phyloP scores from a whole-genome alignment of 2,113 vertebrate genomes.

The Dolichotis patagonum region DNA sequence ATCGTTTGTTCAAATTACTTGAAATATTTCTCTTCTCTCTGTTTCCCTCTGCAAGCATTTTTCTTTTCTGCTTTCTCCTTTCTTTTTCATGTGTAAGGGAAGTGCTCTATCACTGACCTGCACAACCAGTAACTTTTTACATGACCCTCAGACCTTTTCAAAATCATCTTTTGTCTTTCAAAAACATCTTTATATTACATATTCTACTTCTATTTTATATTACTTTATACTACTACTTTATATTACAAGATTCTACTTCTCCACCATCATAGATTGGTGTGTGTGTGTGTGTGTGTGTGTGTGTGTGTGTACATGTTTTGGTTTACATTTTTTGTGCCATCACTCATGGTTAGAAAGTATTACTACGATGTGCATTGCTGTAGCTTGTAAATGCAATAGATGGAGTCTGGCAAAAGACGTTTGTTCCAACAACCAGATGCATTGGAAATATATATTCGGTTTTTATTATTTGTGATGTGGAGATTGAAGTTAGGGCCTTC shows the following conservation, averaged over 20 bases:
- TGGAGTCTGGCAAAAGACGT: constrained; percentile 14
- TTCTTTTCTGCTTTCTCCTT: background rate
- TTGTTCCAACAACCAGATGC: constrained; percentile 35
- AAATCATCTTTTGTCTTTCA: background rate
- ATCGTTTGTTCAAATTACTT: constrained; percentile 6
- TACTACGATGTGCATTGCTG: background rate
- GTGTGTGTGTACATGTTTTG: background rate
- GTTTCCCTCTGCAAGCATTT: background rate
- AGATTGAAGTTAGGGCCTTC: background rate
- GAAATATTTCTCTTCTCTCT: background rate
- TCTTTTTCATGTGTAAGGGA: background rate
- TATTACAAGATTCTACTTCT: constrained; percentile 9
- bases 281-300: background rate
- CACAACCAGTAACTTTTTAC: background rate
- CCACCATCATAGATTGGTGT: background rate
- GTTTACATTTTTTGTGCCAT: background rate
- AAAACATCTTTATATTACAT: background rate
- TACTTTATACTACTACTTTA: no score
- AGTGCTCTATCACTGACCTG: background rate
- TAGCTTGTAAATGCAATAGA: background rate
- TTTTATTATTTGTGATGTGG: background rate
- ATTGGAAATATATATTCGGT: constrained; percentile 26
- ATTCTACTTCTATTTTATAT: no score
- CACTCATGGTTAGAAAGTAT: background rate
- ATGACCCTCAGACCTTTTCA: background rate